A percentile compares a stretch with the other conserved stretches of the same genome.
Conservation (phyloP, 2,797 vertebrate genomes). For the Eidolon dupreanum region DNA sequence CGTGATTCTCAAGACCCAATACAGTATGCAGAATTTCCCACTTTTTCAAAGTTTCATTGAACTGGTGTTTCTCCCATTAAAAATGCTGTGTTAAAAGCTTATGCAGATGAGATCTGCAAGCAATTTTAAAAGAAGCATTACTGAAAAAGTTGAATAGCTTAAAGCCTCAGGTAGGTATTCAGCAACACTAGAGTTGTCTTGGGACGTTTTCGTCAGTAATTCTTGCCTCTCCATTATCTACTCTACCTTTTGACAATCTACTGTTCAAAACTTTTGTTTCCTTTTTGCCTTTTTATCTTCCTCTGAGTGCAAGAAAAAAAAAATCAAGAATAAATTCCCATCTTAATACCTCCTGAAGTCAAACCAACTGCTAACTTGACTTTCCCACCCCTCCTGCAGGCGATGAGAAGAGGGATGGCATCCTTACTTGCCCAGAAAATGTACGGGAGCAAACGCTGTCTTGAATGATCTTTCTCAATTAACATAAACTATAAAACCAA, state of each 20-base stretch:
- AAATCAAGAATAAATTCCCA: background rate
- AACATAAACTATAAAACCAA: background rate
- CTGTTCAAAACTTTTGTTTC: background rate
- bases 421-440: background rate
- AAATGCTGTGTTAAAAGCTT: background rate
- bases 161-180: background rate
- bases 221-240: background rate
- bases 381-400: background rate
- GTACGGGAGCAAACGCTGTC: background rate
- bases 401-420: background rate
- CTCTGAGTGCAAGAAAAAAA: background rate
- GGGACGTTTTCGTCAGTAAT: background rate
- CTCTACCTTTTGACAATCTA: background rate
- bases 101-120: background rate
- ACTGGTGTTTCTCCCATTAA: background rate
- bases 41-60: background rate
- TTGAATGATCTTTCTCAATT: background rate
- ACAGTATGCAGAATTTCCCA: background rate
- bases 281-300: background rate
- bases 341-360: background rate
- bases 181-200: background rate
- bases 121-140: background rate
- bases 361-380: background rate
- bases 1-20: background rate
- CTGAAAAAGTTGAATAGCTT: background rate